These are phyloP conservation scores for Lepisosteus osseus DNA, from an alignment of 2,113 vertebrate genomes.

Conservation along the genomic window DNA sequence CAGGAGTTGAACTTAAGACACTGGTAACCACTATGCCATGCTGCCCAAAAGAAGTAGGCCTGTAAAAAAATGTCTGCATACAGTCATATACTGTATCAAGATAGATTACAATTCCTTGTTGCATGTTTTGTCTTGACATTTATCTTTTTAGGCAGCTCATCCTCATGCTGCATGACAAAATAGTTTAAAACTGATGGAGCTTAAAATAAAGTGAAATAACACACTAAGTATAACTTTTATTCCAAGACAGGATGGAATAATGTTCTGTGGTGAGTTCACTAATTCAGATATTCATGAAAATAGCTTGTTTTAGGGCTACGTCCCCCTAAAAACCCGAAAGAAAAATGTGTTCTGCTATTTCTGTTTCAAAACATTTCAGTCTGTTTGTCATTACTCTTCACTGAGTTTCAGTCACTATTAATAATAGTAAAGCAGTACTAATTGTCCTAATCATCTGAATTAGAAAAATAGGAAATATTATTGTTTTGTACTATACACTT, in stretches of 20 bases:
- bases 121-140: background rate
- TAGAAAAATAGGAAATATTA: too few relatives aligned
- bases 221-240: background rate
- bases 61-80: background rate
- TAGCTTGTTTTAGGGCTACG: background rate
- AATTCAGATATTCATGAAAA: too few relatives aligned
- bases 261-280: background rate
- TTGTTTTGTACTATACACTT: background rate
- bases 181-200: background rate
- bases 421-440: too few relatives aligned
- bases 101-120: background rate
- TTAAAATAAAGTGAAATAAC: background rate
- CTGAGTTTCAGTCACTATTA: too few relatives aligned
- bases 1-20: too few relatives aligned
- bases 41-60: too few relatives aligned
- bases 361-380: background rate
- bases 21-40: too few relatives aligned
- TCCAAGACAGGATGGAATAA: too few relatives aligned
- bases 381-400: too few relatives aligned
- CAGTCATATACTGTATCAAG: background rate
- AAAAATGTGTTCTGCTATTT: background rate
- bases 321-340: background rate
- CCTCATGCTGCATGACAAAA: background rate
- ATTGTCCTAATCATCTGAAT: too few relatives aligned
- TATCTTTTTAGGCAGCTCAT: constrained; percentile 1